A percentile compares a stretch with the other conserved stretches of the same genome.
phyloP scores from a whole-genome alignment of 2,113 vertebrate genomes.

The Bubo blakistoni region DNA sequence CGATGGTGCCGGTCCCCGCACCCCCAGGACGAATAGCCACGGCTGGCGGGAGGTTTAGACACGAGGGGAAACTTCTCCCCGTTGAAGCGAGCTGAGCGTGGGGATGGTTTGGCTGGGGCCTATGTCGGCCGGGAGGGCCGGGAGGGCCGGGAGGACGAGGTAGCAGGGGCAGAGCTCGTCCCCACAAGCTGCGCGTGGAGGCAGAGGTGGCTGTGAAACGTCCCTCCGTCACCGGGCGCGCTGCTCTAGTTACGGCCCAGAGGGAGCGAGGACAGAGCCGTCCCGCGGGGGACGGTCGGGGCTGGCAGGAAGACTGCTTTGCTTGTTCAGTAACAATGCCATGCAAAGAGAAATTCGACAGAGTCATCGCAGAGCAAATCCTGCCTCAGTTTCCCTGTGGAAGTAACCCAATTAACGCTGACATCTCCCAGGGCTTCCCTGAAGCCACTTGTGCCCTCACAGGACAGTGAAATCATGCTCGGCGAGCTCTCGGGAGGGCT shows the following conservation, averaged over 20 bases:
- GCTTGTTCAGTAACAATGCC: rapidly evolving
- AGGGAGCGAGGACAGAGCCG: neutral
- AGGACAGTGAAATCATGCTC: rapidly evolving
- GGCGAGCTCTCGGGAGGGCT: rapidly evolving
- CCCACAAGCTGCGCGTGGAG: rapidly evolving
- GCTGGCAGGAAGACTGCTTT: neutral
- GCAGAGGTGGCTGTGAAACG: neutral
- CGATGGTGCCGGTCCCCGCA: rapidly evolving
- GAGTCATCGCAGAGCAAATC: neutral
- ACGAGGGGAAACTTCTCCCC: rapidly evolving
- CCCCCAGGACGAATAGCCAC: neutral
- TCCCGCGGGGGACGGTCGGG: rapidly evolving
- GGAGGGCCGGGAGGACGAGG: neutral
- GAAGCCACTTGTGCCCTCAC: rapidly evolving
- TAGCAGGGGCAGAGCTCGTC: neutral
- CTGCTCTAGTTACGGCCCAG: rapidly evolving
- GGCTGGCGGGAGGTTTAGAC: neutral
- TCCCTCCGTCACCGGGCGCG: rapidly evolving
- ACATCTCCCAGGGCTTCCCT: neutral
- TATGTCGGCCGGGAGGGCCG: neutral
- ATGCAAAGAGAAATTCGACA: neutral
- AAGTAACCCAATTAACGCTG: neutral
- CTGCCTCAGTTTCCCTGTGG: neutral
- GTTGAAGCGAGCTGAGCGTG: neutral
- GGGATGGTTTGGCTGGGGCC: neutral